Conservation (phyloP, 2,888 invertebrate species). For the Pristionchus fissidentatus region DNA sequence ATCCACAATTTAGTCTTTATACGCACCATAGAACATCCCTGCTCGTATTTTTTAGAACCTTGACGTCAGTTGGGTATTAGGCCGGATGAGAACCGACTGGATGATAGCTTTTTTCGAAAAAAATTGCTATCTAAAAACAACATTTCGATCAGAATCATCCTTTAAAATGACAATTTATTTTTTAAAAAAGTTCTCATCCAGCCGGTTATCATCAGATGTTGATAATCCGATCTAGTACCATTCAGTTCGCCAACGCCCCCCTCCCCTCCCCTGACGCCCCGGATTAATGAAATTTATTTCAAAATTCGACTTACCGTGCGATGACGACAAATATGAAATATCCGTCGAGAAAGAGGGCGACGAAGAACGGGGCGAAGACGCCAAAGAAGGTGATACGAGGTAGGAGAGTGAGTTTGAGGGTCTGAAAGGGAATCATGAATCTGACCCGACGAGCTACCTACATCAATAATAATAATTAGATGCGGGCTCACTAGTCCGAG, state of each 20-base stretch:
- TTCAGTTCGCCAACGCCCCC: background rate
- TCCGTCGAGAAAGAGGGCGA: conserved; percentile 23
- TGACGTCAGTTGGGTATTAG: too few relatives aligned
- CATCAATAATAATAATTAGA: background rate
- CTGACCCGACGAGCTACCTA: background rate
- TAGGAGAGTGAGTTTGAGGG: conserved; percentile 17
- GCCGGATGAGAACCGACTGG: too few relatives aligned
- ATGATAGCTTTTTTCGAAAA: too few relatives aligned
- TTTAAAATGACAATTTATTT: background rate
- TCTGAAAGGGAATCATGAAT: background rate
- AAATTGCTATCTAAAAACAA: too few relatives aligned
- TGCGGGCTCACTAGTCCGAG: too few relatives aligned
- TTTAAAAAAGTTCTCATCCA: background rate
- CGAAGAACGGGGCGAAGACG: conserved; percentile 36
- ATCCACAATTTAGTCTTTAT: too few relatives aligned
- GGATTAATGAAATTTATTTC: background rate
- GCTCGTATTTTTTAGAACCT: too few relatives aligned
- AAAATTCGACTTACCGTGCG: background rate
- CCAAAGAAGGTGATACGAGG: background rate
- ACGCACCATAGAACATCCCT: too few relatives aligned
- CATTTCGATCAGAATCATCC: background rate
- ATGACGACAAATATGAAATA: conserved; percentile 42
- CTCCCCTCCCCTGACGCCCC: background rate
- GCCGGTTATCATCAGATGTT: too few relatives aligned
- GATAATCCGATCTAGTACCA: too few relatives aligned